Percentiles rank a stretch among this genome's conserved stretches.
Evolutionary conservation across 2,797 vertebrate species (phyloP).

Genomic region (Parauchenoglanis ngamensis): DNA sequence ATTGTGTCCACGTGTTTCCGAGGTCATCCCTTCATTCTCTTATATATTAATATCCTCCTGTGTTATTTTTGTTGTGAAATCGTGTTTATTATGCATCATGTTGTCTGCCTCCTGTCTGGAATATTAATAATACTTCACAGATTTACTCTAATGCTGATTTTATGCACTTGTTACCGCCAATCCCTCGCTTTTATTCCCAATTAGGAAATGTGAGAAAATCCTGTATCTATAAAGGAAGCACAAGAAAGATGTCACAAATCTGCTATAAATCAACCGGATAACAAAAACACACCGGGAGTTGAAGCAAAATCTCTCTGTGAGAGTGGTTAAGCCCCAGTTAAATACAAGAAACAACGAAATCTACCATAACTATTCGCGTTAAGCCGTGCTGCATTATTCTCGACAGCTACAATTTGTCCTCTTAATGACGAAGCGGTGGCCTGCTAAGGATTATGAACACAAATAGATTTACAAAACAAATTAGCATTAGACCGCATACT

Average conservation of each 20-base stretch:
- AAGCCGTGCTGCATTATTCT: conserved; percentile 33
- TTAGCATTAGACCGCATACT: conserved; percentile 44
- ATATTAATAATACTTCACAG: background rate
- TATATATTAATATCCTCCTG: background rate
- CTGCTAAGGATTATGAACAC: conserved; percentile 47
- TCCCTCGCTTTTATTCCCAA: background rate
- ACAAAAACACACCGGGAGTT: background rate
- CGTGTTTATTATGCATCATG: background rate
- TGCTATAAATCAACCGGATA: background rate
- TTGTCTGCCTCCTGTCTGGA: background rate
- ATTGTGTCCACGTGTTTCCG: background rate
- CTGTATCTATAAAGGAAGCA: background rate
- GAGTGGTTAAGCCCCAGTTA: background rate
- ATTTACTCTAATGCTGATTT: background rate
- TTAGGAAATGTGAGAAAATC: conserved; percentile 13
- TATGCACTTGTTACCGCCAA: background rate
- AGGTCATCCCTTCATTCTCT: background rate
- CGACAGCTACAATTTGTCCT: conserved; percentile 46
- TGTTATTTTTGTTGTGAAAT: background rate
- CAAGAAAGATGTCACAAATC: background rate
- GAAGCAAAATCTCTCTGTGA: conserved; percentile 16
- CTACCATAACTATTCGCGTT: conserved; percentile 43
- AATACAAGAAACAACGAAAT: conserved; percentile 26
- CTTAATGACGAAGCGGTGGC: conserved; percentile 39
- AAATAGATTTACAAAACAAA: conserved; percentile 52